A percentile compares a stretch with the other conserved stretches of the same genome.
These are phyloP conservation scores for Poeciliopsis infans DNA, from an alignment of 2,797 vertebrate genomes.

Conservation along the genomic window DNA sequence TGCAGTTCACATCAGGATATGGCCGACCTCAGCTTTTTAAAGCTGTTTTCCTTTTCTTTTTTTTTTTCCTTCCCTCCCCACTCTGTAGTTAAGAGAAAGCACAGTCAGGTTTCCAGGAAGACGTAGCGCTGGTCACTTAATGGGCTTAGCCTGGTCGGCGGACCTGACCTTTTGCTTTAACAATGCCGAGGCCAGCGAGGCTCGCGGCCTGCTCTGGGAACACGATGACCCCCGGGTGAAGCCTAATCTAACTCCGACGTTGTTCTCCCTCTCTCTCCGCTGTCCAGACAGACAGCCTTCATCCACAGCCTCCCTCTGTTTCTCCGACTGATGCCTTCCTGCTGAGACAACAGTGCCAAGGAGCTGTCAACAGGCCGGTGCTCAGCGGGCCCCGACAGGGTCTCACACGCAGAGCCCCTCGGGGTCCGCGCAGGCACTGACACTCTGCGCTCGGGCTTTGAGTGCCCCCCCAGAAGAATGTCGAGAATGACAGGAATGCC, in stretches of 20 bases:
- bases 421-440: slow-evolving; percentile 58
- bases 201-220: slow-evolving; percentile 89
- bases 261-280: slow-evolving; percentile 75
- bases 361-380: slow-evolving; percentile 89
- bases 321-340: slow-evolving; percentile 95
- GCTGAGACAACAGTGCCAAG: slow-evolving; percentile 95
- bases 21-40: slow-evolving; percentile 70
- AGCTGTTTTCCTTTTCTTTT: slow-evolving; percentile 40
- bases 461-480: slow-evolving; percentile 63
- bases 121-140: slow-evolving; percentile 68
- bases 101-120: slow-evolving; percentile 76
- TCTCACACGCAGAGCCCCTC: slow-evolving; percentile 72
- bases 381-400: slow-evolving; percentile 78
- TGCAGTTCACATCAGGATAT: slow-evolving; percentile 69
- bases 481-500: slow-evolving; percentile 75
- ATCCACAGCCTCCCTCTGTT: slow-evolving; percentile 86
- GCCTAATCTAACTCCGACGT: slow-evolving; percentile 93
- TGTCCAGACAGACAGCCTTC: slow-evolving; percentile 82
- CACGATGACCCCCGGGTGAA: slow-evolving; percentile 89
- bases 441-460: slow-evolving; percentile 39
- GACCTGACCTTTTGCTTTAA: slow-evolving; percentile 93
- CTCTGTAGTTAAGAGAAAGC: slow-evolving; percentile 73
- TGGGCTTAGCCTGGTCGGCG: slow-evolving; percentile 89
- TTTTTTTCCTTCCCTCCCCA: slow-evolving; percentile 18
- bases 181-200: slow-evolving; percentile 83